Percentiles rank a stretch among this genome's conserved stretches.
phyloP scores from a whole-genome alignment of 2,888 invertebrate genomes.

The Oxyteleia sp. region DNA sequence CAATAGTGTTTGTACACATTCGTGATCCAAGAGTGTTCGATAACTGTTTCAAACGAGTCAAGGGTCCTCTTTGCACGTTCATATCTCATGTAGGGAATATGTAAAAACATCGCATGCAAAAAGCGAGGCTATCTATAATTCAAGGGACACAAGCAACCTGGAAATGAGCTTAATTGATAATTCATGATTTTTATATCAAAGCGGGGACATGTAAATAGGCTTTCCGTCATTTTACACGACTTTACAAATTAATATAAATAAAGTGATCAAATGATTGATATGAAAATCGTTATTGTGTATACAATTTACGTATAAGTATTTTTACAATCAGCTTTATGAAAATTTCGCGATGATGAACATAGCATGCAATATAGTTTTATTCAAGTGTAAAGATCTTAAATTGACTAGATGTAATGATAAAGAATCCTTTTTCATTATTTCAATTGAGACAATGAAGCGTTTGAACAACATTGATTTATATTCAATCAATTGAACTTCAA shows the following conservation, averaged over 20 bases:
- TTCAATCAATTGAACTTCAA: too few species aligned
- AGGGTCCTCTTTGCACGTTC: constrained; percentile 42
- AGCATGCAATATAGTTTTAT: too few species aligned
- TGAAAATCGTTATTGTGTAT: too few species aligned
- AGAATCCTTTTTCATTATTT: too few species aligned
- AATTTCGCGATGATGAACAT: too few species aligned
- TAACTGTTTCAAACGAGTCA: constrained; percentile 54
- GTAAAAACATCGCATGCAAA: constrained; percentile 49
- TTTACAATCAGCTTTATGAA: too few species aligned
- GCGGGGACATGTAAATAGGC: background rate
- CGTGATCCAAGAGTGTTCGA: constrained; percentile 50
- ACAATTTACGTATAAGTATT: too few species aligned
- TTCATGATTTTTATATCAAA: constrained; percentile 4
- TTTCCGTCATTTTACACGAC: background rate
- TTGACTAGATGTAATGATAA: too few species aligned
- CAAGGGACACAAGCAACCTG: constrained; percentile 6
- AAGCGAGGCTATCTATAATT: constrained; percentile 37
- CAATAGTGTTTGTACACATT: constrained; percentile 41
- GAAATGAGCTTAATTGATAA: constrained; percentile 19
- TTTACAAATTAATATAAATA: constrained; percentile 5
- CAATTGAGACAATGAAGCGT: too few species aligned
- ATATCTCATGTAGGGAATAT: constrained; percentile 32
- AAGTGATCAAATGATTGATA: too few species aligned
- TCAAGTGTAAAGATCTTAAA: too few species aligned
- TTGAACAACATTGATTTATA: too few species aligned